These are phyloP conservation scores for Rallus crepitans DNA, from an alignment of 2,797 vertebrate species.

Conservation along the genomic window DNA sequence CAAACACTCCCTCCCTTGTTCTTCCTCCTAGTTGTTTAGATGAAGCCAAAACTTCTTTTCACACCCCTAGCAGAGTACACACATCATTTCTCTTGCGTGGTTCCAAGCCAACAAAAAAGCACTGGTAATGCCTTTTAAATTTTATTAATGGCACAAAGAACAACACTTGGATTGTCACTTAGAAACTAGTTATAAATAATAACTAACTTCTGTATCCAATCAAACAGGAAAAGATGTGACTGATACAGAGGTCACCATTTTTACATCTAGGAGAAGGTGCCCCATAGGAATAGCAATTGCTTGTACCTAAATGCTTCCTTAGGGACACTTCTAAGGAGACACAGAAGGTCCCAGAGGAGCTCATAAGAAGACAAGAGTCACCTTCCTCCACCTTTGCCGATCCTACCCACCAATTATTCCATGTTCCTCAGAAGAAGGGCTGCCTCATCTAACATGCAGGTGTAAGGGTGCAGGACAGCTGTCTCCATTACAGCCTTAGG, in stretches of 20 bases:
- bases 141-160: not conserved
- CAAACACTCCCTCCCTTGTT: not conserved
- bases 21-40: not conserved
- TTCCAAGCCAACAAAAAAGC: not conserved
- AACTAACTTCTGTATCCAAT: not conserved
- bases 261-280: not conserved
- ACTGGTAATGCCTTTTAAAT: not conserved
- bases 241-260: not conserved
- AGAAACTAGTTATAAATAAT: not conserved
- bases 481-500: not conserved
- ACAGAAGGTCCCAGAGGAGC: not conserved
- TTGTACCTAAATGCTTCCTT: not conserved
- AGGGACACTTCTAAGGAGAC: not conserved
- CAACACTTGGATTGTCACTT: not conserved
- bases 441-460: not conserved
- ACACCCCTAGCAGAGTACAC: not conserved
- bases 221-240: not conserved
- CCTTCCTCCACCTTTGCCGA: not conserved
- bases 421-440: not conserved
- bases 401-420: fast-evolving
- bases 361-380: not conserved
- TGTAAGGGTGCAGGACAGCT: not conserved
- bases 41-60: not conserved
- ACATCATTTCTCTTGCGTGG: not conserved
- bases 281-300: not conserved